Conservation (phyloP, 2,113 vertebrate species). For the Pogonocichla stellata region DNA sequence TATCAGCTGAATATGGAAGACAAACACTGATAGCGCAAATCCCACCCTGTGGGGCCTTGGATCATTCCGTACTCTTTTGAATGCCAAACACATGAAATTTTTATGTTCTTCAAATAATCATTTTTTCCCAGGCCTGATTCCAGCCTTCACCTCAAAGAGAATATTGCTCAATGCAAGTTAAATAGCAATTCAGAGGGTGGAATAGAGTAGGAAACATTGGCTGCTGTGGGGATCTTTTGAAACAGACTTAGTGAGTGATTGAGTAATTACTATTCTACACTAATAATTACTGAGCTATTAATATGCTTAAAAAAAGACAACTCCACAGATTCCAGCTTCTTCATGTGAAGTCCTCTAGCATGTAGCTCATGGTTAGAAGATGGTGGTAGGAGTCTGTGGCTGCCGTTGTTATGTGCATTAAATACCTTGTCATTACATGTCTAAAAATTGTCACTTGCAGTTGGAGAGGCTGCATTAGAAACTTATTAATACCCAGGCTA, state of each 20-base stretch:
- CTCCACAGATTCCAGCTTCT: not conserved
- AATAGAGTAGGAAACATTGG: not conserved
- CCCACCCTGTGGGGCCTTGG: not conserved
- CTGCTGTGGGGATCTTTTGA: not conserved
- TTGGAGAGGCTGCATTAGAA: not conserved
- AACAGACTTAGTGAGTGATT: not conserved
- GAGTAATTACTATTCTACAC: not conserved
- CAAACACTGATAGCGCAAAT: not conserved
- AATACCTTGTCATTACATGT: not conserved
- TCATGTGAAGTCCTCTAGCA: not conserved
- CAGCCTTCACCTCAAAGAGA: not conserved
- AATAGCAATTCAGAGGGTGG: not conserved
- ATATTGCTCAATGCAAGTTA: not conserved
- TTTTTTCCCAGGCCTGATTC: not conserved
- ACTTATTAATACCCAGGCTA: not conserved
- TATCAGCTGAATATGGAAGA: not conserved
- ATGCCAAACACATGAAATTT: constrained; percentile 11
- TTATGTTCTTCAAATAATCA: not conserved
- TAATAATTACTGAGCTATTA: not conserved
- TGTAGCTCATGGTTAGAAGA: not conserved
- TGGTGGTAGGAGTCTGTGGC: accelerated
- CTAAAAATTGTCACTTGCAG: not conserved
- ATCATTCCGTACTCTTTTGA: not conserved
- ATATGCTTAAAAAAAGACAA: not conserved
- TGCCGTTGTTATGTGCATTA: not conserved